phyloP scores from a whole-genome alignment of 2,888 invertebrate species.

The Acleris sparsana region DNA sequence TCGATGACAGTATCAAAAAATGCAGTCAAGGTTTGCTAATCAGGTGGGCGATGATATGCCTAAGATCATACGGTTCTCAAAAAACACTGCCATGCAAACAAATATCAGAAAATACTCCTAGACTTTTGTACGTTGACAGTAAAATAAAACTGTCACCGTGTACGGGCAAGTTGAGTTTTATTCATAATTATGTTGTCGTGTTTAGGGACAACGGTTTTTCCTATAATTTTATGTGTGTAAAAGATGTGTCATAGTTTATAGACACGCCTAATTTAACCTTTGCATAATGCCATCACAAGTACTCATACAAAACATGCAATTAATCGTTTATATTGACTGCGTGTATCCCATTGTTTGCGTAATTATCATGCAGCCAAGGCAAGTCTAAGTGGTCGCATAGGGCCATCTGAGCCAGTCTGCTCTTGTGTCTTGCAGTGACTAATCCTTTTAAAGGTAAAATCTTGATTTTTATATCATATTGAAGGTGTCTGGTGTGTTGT shows the following conservation, averaged over 20 bases:
- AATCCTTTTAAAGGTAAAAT: conserved; percentile 11
- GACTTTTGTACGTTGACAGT: too few species aligned
- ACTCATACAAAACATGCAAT: conserved; percentile 28
- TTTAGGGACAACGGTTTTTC: neutral
- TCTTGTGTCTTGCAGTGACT: conserved; percentile 10
- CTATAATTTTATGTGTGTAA: neutral
- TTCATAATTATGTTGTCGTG: too few species aligned
- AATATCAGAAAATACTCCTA: too few species aligned
- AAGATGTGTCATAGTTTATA: conserved; percentile 1
- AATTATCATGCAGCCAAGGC: conserved; percentile 70
- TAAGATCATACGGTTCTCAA: too few species aligned
- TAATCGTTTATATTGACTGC: conserved; percentile 33
- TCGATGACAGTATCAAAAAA: too few species aligned
- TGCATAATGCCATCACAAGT: conserved; percentile 10
- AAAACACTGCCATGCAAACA: too few species aligned
- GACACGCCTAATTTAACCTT: conserved; percentile 15
- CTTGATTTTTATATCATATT: neutral
- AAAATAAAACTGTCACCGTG: too few species aligned
- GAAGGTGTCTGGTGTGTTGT: neutral
- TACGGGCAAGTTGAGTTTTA: too few species aligned
- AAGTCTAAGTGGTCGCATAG: conserved; percentile 44
- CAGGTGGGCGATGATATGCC: too few species aligned
- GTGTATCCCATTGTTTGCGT: conserved; percentile 63
- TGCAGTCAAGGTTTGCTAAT: too few species aligned
- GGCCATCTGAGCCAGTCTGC: conserved; percentile 40